Evolutionary conservation across 2,113 vertebrate species (phyloP).

Genomic region (Vulpes lagopus): DNA sequence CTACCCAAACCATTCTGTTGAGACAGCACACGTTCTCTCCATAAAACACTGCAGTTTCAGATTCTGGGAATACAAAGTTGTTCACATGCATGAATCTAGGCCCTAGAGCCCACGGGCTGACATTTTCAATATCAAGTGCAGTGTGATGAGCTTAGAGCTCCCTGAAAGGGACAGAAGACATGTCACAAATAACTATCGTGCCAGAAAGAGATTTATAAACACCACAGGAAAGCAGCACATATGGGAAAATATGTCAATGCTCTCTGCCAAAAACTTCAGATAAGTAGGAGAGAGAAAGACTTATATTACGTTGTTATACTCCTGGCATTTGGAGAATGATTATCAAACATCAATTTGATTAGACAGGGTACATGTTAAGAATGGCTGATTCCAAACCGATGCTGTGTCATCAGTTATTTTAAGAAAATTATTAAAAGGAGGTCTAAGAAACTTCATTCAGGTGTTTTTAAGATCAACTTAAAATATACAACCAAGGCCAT

Average conservation of each 20-base stretch:
- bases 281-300: neutral
- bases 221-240: neutral
- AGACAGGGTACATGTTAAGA: neutral
- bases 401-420: neutral
- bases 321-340: neutral
- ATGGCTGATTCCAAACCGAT: neutral
- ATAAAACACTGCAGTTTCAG: neutral
- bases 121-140: neutral
- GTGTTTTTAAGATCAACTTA: constrained; percentile 12
- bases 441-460: neutral
- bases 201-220: neutral
- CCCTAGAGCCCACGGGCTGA: neutral
- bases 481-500: neutral
- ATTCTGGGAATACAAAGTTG: neutral
- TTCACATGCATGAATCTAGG: neutral
- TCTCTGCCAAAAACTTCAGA: neutral
- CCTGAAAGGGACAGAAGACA: neutral
- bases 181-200: neutral
- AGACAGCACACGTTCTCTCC: neutral
- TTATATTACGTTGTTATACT: neutral
- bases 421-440: constrained; percentile 6
- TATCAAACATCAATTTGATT: neutral
- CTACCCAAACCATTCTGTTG: neutral
- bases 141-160: neutral
- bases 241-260: neutral